These are phyloP conservation scores for Smutsia gigantea DNA, from an alignment of 2,797 vertebrate species.

Conservation along the genomic window DNA sequence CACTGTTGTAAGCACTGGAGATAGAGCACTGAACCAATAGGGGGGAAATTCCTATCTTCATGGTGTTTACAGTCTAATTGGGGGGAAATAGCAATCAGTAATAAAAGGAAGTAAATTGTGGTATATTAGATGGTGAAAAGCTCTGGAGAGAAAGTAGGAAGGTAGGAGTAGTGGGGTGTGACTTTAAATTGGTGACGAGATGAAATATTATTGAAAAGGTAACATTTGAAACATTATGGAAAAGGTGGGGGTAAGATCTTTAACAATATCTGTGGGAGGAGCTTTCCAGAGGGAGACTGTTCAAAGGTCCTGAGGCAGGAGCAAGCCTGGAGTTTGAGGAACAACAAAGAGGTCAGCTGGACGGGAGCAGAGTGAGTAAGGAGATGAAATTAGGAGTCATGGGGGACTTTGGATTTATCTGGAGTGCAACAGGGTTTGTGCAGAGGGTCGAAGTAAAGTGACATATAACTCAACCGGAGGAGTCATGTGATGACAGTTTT, in stretches of 20 bases:
- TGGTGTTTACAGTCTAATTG: background rate
- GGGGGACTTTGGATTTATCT: background rate
- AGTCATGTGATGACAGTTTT: background rate
- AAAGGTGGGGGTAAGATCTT: background rate
- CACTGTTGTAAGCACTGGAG: background rate
- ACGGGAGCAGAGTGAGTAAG: background rate
- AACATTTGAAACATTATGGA: background rate
- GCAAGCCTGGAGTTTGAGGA: background rate
- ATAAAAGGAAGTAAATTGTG: background rate
- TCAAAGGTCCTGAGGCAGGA: background rate
- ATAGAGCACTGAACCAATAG: background rate
- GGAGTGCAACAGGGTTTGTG: background rate
- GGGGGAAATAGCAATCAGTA: background rate
- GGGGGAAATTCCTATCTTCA: background rate
- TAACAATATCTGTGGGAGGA: background rate
- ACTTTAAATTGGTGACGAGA: background rate
- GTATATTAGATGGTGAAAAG: background rate
- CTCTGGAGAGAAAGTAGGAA: background rate
- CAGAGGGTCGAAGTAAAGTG: background rate
- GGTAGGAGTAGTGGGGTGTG: background rate
- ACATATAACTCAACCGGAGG: background rate
- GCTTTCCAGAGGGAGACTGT: background rate
- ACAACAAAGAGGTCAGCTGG: background rate
- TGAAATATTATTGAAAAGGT: background rate
- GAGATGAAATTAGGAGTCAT: background rate